Base-by-base conservation (phyloP, 2,888 invertebrate genomes). In the Apotomis capreana region DNA sequence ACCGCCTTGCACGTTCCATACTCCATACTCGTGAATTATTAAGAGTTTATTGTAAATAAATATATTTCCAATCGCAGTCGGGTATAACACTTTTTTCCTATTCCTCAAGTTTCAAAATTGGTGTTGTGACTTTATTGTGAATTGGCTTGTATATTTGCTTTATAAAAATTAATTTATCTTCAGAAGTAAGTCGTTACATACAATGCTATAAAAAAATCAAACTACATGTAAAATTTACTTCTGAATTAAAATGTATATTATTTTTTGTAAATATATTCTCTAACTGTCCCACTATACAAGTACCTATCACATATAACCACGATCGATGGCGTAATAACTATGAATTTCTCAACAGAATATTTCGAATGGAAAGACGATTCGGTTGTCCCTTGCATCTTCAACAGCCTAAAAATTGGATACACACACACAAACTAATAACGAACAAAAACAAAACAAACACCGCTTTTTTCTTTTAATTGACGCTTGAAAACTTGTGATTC, bases 71-170 rank as follows among this genome's bases (percentile, higher is more conserved):
- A 9, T 54, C 60, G 65, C 70, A 70, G 71, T 71, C 67, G 71
- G 71, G 71, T 67, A 8, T n/a, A 36, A 60, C 57, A 57, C 51
- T 6, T 36, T 67, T 1, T 57, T 40, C 26, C 8, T 51, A 40
- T 60, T 5, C 12, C 57, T 9, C 57, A 62, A 37, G 13, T 46
- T 71, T 68, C 58, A 55, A 61, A 75, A 74, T 71, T 74, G 67
- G 36, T 68, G 71, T 71, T 57, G 71, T 77, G 9, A 57, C 63
- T 49, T 74, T 68, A 74, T 61, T 68, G 57, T 60, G 40, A 70
- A 77, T 79, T 78, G 77, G 81, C 83, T 77, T 83, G 80, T 83
- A 82, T 69, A 83, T 81, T 78, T 60, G 77, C 78, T 69, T 10
- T 12, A 15, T 70, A 59, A 5, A 10, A 51, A 9, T 49, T 65